phyloP scores from a whole-genome alignment of 2,113 vertebrate genomes.

The Coptodon bakossiorum region DNA sequence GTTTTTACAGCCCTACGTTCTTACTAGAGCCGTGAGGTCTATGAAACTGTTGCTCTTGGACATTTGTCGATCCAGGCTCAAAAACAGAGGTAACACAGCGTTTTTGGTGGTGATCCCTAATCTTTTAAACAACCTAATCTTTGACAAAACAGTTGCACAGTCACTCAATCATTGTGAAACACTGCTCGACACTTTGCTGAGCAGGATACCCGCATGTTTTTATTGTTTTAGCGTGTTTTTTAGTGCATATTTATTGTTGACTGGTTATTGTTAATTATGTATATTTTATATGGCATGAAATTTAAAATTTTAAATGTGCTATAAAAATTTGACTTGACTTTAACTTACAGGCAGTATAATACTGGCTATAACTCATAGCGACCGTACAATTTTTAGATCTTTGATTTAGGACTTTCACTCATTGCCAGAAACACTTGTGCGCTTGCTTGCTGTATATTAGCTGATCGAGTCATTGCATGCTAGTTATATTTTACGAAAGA shows the following conservation, averaged over 20 bases:
- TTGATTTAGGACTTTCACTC: neutral
- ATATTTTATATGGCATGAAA: neutral
- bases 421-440: neutral
- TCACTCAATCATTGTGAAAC: neutral
- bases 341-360: neutral
- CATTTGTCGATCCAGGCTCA: neutral
- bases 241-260: neutral
- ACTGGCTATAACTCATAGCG: neutral
- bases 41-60: neutral
- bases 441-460: neutral
- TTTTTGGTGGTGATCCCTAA: neutral
- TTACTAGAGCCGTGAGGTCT: neutral
- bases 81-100: neutral
- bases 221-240: neutral
- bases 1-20: neutral
- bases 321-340: neutral
- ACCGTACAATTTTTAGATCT: neutral
- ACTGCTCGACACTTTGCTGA: neutral
- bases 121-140: neutral
- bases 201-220: neutral
- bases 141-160: neutral
- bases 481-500: neutral
- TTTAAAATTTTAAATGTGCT: neutral
- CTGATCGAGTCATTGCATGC: neutral
- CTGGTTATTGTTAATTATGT: fast-evolving